phyloP scores from a whole-genome alignment of 1,140 invertebrate genomes.

The Penaeus chinensis region DNA sequence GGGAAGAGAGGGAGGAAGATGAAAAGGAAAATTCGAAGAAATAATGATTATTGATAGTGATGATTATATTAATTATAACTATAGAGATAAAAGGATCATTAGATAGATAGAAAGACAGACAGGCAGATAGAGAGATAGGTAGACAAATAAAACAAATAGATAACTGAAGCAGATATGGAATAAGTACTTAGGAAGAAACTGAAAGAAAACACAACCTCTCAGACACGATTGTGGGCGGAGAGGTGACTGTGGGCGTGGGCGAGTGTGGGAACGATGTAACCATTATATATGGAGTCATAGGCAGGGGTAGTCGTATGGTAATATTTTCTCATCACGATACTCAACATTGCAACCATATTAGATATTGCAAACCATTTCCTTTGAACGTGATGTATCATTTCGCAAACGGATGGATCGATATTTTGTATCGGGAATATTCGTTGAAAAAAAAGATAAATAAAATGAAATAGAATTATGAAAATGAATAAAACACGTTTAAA shows the following conservation, averaged over 20 bases:
- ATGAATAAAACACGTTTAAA: too few relatives aligned
- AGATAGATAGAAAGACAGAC: not conserved
- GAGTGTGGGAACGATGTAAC: too few relatives aligned
- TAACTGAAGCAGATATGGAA: not conserved
- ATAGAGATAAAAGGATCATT: too few relatives aligned
- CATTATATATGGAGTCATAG: too few relatives aligned
- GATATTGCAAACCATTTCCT: slow-evolving; percentile 42
- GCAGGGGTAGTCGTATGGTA: not conserved
- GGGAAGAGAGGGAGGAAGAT: too few relatives aligned
- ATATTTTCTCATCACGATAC: slow-evolving; percentile 16
- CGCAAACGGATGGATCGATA: slow-evolving; percentile 35
- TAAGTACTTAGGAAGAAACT: not conserved
- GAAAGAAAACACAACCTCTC: not conserved
- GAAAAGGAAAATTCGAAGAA: too few relatives aligned
- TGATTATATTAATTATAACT: too few relatives aligned
- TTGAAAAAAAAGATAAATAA: too few relatives aligned
- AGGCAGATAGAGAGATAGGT: not conserved
- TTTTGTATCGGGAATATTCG: too few relatives aligned
- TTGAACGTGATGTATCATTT: slow-evolving; percentile 40
- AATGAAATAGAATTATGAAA: too few relatives aligned
- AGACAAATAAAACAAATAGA: not conserved
- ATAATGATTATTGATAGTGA: too few relatives aligned
- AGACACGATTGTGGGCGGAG: not conserved
- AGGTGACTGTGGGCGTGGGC: too few relatives aligned
- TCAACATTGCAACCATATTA: slow-evolving; percentile 14